Evolutionary conservation across 1,140 invertebrate genomes (phyloP), one percentile per base, ranked within the genome.

Genomic region (Drosophila melanogaster): DNA sequence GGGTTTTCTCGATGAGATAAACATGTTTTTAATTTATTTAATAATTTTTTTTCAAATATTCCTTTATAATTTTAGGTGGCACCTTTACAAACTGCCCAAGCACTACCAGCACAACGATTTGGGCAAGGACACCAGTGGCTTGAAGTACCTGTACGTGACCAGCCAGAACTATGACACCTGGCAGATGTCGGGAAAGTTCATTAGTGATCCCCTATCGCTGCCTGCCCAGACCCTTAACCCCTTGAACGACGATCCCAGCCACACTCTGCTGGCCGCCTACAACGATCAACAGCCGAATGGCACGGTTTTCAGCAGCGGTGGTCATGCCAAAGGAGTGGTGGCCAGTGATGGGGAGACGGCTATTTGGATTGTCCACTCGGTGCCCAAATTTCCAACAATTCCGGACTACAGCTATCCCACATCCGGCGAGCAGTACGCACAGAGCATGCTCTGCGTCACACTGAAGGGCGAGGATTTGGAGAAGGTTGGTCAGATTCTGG

Each of bases 331-430:
- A 93, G 97, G 98, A 3, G 94, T 96, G 0, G 91, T 98, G 14
- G 93, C 96, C 7, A 95, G 95, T n/a, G 94, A 97, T 75, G 92
- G 94, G 14, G 91, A 93, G 6, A 93, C 94, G 33, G 97, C 97
- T 3, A 94, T 98, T 78, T 99, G 98, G 97, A 85, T 99, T 43
- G 94, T 98, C 15, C 98, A 99, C 92, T 98, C 97, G 54, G 96
- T 98, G 11, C 98, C 98, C 0, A 94, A 95, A 77, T 99, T 95
- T 93, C 97, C 97, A 10, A 93, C 94, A 0, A 53, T 94, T 8
- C 78, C 55, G 44, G 85, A 92, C 12, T 98, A 98, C 89, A 90
- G 77, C 7, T 98, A 97, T 93, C 97, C 97, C 11, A 51, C 92
- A 0, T 95, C 94, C 3, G 97, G 96, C 0, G 92, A 92, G 59